Evolutionary conservation across 2,113 vertebrate species (phyloP).

Genomic region (Podarcis muralis): DNA sequence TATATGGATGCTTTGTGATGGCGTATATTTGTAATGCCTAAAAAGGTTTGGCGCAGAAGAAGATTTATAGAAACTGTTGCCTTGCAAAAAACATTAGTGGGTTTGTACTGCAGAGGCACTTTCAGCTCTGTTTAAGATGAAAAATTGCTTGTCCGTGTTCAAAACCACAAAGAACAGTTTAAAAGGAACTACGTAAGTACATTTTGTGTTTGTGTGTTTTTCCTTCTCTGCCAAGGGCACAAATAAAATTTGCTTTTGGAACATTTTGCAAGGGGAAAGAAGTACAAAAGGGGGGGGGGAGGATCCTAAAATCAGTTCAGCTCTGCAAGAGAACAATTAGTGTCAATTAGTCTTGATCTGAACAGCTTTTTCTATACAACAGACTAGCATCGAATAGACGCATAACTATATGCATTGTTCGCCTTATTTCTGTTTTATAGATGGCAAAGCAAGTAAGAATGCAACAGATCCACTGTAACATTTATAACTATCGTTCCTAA

Average conservation of each 20-base stretch:
- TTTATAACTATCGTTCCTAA: background rate
- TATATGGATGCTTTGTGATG: no score
- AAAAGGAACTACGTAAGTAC: constrained; percentile 20
- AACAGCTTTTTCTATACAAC: background rate
- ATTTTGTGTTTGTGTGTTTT: background rate
- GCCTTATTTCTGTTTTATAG: background rate
- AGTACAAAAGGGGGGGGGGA: no score
- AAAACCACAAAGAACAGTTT: constrained; percentile 5
- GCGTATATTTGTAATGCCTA: no score
- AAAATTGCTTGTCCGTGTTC: constrained; percentile 11
- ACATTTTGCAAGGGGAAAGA: background rate
- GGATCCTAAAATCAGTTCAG: background rate
- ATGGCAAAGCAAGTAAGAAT: background rate
- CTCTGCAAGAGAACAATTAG: background rate
- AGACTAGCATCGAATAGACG: background rate
- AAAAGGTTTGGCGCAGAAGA: no score
- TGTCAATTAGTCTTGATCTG: background rate
- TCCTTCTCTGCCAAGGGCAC: background rate
- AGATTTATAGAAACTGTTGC: no score
- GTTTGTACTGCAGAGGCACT: background rate
- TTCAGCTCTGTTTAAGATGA: constrained; percentile 6
- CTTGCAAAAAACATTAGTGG: background rate
- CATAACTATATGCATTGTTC: background rate
- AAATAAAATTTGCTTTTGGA: background rate
- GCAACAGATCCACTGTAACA: background rate